A percentile compares a stretch with the other conserved stretches of the same genome.
These are phyloP conservation scores for Cryptotis parvus DNA, from an alignment of 2,113 vertebrate species.

Conservation along the genomic window DNA sequence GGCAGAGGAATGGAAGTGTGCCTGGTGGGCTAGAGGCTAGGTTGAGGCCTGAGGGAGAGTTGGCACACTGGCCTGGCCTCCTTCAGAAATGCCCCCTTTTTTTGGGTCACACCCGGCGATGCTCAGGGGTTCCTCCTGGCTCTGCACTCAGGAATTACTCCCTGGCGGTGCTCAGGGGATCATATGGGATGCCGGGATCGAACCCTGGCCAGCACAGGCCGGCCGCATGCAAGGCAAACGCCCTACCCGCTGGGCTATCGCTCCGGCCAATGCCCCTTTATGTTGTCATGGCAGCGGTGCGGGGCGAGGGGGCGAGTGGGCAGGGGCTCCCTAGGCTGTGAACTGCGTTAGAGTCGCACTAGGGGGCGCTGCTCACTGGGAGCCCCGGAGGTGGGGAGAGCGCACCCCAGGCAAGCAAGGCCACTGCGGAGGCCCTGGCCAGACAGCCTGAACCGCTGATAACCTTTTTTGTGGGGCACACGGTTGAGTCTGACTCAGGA, in stretches of 20 bases:
- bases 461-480: not conserved
- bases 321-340: constrained; percentile 85
- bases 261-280: too few relatives aligned
- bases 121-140: too few relatives aligned
- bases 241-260: too few relatives aligned
- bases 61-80: constrained; percentile 87
- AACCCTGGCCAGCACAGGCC: too few relatives aligned
- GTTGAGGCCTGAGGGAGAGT: constrained; percentile 88
- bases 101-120: too few relatives aligned
- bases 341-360: not conserved
- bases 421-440: not conserved
- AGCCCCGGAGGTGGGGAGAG: too few relatives aligned
- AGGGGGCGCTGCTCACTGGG: not conserved
- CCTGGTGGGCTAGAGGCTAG: constrained; percentile 84
- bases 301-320: constrained; percentile 87
- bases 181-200: too few relatives aligned
- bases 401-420: too few relatives aligned
- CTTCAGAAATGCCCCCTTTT: constrained; percentile 93
- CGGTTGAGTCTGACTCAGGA: not conserved
- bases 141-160: too few relatives aligned
- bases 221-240: too few relatives aligned
- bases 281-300: constrained; percentile 86
- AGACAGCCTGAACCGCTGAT: not conserved
- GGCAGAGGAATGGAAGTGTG: constrained; percentile 88
- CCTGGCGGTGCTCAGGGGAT: too few relatives aligned